Evolutionary conservation across 2,888 invertebrate genomes (phyloP), one percentile per base, ranked within the genome.

Genomic region (Cremastobaeus sp.): DNA sequence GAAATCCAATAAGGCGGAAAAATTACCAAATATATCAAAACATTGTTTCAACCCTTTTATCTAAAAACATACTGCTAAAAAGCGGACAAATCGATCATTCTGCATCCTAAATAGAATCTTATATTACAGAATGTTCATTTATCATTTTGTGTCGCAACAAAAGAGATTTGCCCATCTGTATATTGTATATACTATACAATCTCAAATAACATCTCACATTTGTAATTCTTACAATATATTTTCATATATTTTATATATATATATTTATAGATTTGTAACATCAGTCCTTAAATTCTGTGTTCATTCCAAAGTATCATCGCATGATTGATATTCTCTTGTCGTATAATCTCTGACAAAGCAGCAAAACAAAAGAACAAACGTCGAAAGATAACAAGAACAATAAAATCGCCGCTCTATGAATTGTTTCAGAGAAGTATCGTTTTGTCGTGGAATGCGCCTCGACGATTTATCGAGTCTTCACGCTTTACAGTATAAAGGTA

Each of bases 41-140:
- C 59, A 59, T 43, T 37, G 32, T 25, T 37, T 39, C 9, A 39
- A 34, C 8, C 14, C 2, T 17, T 17, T 41, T 57, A 39, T 14
- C 37, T 68, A 62, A 52, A 25, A 50, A 69, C 60, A 20, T 65
- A 65, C 34, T 17, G 47, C 69, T 74, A 69, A 57, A 64, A 68
- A 64, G 68, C 62, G 37, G 43, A 70, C 64, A 48, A n/a, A 52
- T 50, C 57, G 34, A 37, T 57, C 74, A 64, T 62, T 35, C 69
- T 69, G 69, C 69, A 59, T 48, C 25, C 57, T 74, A 68, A 82
- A 79, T 83, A 83, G 78, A 82, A 82, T 77, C 81, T 79, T 85
- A 85, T 85, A 78, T 82, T 85, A 85, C 85, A 85, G 79, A 79
- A 80, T 82, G 80, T 60, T 52, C 79, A 83, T 78, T 79, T 78